A percentile compares a stretch with the other conserved stretches of the same genome.
These are phyloP conservation scores for Oryzias celebensis DNA, from an alignment of 2,113 vertebrate genomes.

Conservation along the genomic window DNA sequence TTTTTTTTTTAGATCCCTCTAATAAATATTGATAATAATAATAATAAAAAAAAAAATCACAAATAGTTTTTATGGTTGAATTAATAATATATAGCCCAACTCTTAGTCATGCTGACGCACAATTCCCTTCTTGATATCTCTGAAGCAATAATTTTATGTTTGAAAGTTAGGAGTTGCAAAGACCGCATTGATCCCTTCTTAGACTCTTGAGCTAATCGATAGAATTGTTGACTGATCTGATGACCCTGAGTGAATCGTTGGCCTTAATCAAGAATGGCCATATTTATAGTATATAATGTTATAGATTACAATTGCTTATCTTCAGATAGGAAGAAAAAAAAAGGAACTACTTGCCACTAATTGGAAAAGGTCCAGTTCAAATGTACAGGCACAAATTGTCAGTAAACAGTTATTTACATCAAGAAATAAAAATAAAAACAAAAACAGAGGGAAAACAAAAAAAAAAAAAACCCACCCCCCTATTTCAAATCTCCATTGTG, in stretches of 20 bases:
- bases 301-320: constrained; percentile 47
- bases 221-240: constrained; percentile 55
- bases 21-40: too few species aligned
- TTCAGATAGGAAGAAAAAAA: constrained; percentile 41
- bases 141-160: constrained; percentile 43
- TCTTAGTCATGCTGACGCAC: constrained; percentile 33
- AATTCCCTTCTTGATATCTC: constrained; percentile 63
- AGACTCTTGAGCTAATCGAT: constrained; percentile 57
- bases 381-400: constrained; percentile 75
- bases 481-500: constrained; percentile 73
- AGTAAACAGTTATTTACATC: constrained; percentile 74
- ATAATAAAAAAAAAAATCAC: constrained; percentile 15
- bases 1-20: constrained; percentile 27
- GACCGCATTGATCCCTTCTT: constrained; percentile 52
- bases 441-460: constrained; percentile 53
- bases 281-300: constrained; percentile 60
- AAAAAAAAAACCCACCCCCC: constrained; percentile 55
- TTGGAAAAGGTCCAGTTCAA: constrained; percentile 72
- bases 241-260: constrained; percentile 77
- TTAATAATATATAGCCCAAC: constrained; percentile 14
- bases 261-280: constrained; percentile 65
- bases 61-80: constrained; percentile 13
- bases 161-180: constrained; percentile 44
- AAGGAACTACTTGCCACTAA: constrained; percentile 34
- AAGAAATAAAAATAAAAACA: constrained; percentile 45